phyloP scores from a whole-genome alignment of 2,113 vertebrate genomes.

The Callithrix jacchus region DNA sequence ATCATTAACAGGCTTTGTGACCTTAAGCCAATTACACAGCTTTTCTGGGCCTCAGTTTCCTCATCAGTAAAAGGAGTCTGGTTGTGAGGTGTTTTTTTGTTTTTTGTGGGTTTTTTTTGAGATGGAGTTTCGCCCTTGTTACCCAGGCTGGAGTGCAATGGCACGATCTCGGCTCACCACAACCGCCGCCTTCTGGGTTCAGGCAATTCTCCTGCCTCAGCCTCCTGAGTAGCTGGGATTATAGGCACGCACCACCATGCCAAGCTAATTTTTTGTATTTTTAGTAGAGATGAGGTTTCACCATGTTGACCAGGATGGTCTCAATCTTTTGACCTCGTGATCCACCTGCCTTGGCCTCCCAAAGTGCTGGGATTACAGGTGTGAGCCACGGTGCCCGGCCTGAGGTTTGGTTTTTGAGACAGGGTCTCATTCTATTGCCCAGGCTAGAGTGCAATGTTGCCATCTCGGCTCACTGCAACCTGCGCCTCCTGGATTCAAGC shows the following conservation, averaged over 20 bases:
- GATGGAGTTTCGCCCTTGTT: too few relatives aligned
- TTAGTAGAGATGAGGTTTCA: too few relatives aligned
- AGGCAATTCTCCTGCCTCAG: not conserved
- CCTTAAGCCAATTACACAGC: not conserved
- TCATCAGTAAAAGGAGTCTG: not conserved
- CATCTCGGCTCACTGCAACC: not conserved
- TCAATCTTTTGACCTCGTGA: too few relatives aligned
- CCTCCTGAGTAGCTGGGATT: not conserved
- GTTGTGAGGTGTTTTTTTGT: not conserved
- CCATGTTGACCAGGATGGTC: too few relatives aligned
- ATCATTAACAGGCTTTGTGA: not conserved
- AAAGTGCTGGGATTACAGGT: too few relatives aligned
- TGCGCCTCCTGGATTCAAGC: not conserved
- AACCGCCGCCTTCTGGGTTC: not conserved
- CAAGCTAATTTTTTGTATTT: not conserved
- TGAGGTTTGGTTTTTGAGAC: too few relatives aligned
- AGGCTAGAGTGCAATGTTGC: not conserved
- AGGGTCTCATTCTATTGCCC: too few relatives aligned
- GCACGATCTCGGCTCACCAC: too few relatives aligned
- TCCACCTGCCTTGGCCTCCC: too few relatives aligned
- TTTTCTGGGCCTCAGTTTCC: not conserved
- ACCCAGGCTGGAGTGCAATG: not conserved
- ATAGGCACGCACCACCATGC: not conserved
- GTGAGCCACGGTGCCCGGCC: too few relatives aligned
- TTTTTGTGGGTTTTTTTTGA: too few relatives aligned